These are phyloP conservation scores for Scophthalmus maximus DNA, from an alignment of 2,113 vertebrate species.

Conservation along the genomic window DNA sequence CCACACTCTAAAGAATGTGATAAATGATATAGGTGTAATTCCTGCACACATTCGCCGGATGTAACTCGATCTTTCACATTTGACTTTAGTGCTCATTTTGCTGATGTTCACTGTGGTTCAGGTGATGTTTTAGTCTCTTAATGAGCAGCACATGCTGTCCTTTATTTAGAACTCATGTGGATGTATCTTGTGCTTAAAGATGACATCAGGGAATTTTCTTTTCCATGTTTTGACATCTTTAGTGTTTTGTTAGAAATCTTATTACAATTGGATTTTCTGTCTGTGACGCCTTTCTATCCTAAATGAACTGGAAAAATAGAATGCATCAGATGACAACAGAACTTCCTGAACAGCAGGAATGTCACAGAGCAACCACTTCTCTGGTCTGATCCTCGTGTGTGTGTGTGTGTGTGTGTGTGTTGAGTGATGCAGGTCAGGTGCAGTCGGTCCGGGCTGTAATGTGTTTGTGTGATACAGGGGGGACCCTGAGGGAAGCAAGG, in stretches of 20 bases:
- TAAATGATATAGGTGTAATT: conserved; percentile 67
- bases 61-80: conserved; percentile 5
- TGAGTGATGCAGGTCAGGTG: conserved; percentile 76
- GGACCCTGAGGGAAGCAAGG: conserved; percentile 49
- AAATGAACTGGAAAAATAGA: background rate
- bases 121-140: background rate
- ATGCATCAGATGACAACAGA: background rate
- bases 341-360: background rate
- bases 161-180: background rate
- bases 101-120: background rate
- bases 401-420: conserved; percentile 43
- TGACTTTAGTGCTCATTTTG: background rate
- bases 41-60: conserved; percentile 16
- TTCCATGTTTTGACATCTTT: too few relatives aligned
- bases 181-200: background rate
- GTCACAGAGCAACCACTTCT: background rate
- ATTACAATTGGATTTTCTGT: too few relatives aligned
- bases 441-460: conserved; percentile 53
- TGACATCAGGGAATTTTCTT: background rate
- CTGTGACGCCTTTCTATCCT: background rate
- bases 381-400: background rate
- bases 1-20: conserved; percentile 33
- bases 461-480: conserved; percentile 56
- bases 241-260: too few relatives aligned
- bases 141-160: too few relatives aligned